Evolutionary conservation across 2,888 invertebrate genomes (phyloP).

Genomic region (Nephrotoma flavescens): DNA sequence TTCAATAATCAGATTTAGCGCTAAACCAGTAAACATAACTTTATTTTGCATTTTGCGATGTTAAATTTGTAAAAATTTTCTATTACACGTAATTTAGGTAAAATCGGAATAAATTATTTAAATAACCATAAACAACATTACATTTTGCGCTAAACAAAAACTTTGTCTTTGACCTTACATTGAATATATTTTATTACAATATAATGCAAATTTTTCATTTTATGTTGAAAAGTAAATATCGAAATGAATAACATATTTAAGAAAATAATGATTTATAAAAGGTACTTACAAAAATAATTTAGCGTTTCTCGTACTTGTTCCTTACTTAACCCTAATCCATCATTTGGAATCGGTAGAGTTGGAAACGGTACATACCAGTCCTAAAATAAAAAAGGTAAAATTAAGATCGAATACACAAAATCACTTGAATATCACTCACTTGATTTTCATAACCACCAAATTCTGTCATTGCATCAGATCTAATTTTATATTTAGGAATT

Average conservation of each 20-base stretch:
- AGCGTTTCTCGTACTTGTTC: constrained; percentile 92
- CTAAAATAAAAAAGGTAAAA: constrained; percentile 32
- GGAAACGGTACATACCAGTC: constrained; percentile 91
- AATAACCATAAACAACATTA: not conserved
- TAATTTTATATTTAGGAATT: constrained; percentile 83
- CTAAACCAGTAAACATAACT: too few relatives aligned
- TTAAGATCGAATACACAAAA: not conserved
- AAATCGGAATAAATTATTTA: not conserved
- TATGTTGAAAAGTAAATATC: not conserved
- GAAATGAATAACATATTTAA: not conserved
- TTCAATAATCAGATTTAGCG: too few relatives aligned
- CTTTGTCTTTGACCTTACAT: not conserved
- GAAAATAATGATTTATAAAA: not conserved
- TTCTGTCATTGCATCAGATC: constrained; percentile 85
- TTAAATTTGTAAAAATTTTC: not conserved
- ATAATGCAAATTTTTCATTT: not conserved
- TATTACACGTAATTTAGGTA: not conserved
- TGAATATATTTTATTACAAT: not conserved
- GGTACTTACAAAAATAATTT: constrained; percentile 90
- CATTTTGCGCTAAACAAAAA: not conserved
- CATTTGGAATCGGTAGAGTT: constrained; percentile 56
- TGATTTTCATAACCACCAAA: constrained; percentile 59
- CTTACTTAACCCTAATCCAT: constrained; percentile 70
- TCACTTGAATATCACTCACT: constrained; percentile 5
- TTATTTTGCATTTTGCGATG: not conserved